Conservation (phyloP, 2,888 invertebrate species). For the Lypha dubia region DNA sequence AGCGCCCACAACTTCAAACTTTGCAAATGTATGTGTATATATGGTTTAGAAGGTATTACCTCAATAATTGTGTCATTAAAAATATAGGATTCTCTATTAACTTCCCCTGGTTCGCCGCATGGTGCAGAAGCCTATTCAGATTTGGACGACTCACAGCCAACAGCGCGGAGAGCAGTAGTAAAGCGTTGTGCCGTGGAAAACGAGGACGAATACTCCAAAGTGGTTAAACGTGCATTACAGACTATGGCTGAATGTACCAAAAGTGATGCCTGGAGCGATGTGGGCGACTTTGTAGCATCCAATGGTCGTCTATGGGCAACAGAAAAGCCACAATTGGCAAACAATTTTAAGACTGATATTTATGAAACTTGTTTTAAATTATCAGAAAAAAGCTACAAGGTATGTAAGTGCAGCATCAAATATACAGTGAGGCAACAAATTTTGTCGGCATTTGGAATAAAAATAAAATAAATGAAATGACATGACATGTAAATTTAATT, state of each 20-base stretch:
- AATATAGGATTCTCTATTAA: too few species aligned
- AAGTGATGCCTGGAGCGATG: constrained; percentile 35
- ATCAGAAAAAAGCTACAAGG: too few species aligned
- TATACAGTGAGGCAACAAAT: too few species aligned
- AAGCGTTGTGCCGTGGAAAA: constrained; percentile 5
- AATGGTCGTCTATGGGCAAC: constrained; percentile 53
- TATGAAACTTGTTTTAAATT: constrained; percentile 6
- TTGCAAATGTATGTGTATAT: constrained; percentile 13
- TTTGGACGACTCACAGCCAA: not conserved
- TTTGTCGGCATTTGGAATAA: too few species aligned
- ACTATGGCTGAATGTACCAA: not conserved
- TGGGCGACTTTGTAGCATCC: constrained; percentile 46
- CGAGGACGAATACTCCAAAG: constrained; percentile 27
- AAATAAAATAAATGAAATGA: too few species aligned
- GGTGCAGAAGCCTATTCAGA: too few species aligned
- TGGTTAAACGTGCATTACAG: not conserved
- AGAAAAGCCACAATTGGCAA: constrained; percentile 28
- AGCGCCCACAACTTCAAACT: constrained; percentile 14
- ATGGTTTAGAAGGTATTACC: not conserved
- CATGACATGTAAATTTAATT: too few species aligned
- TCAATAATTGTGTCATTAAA: too few species aligned
- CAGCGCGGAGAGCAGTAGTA: constrained; percentile 3
- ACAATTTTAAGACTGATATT: constrained; percentile 29
- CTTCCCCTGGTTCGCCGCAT: too few species aligned
- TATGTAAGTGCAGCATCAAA: too few species aligned